These are phyloP conservation scores for Orgyia antiqua DNA, from an alignment of 2,888 invertebrate genomes.

Conservation along the genomic window DNA sequence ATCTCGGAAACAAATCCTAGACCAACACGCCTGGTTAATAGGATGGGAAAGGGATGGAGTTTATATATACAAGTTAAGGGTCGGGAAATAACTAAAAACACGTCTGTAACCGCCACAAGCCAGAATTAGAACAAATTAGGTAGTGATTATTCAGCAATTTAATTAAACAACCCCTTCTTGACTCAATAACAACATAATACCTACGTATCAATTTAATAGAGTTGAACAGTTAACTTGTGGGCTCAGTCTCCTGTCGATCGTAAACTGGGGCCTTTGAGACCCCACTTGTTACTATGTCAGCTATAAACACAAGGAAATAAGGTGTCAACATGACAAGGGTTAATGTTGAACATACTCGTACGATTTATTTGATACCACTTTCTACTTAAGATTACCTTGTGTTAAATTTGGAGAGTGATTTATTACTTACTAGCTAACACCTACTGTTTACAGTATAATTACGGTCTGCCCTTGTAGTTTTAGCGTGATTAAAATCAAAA, in stretches of 20 bases:
- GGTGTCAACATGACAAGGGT: constrained; percentile 31
- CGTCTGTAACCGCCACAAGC: background rate
- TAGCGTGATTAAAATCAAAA: too few species aligned
- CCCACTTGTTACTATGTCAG: constrained; percentile 26
- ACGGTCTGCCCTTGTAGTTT: too few species aligned
- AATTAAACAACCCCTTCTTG: background rate
- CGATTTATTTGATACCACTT: constrained; percentile 25
- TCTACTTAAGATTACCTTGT: too few species aligned
- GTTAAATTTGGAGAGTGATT: too few species aligned
- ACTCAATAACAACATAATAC: constrained; percentile 7
- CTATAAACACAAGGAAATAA: constrained; percentile 31
- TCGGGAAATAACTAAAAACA: too few species aligned
- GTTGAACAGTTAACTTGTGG: constrained; percentile 14
- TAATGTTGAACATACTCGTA: constrained; percentile 14
- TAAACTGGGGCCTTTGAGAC: constrained; percentile 18
- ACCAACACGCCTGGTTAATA: too few species aligned
- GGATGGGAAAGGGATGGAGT: too few species aligned
- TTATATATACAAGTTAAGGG: too few species aligned
- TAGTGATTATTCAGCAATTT: too few species aligned
- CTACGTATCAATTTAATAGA: constrained; percentile 15
- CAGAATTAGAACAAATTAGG: background rate
- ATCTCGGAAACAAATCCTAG: too few species aligned
- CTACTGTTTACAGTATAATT: too few species aligned
- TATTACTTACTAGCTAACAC: too few species aligned
- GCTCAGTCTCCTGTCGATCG: constrained; percentile 17